A percentile compares a stretch with the other conserved stretches of the same genome.
These are phyloP conservation scores for Synergus gifuensis DNA, from an alignment of 2,888 invertebrate species.

Conservation along the genomic window DNA sequence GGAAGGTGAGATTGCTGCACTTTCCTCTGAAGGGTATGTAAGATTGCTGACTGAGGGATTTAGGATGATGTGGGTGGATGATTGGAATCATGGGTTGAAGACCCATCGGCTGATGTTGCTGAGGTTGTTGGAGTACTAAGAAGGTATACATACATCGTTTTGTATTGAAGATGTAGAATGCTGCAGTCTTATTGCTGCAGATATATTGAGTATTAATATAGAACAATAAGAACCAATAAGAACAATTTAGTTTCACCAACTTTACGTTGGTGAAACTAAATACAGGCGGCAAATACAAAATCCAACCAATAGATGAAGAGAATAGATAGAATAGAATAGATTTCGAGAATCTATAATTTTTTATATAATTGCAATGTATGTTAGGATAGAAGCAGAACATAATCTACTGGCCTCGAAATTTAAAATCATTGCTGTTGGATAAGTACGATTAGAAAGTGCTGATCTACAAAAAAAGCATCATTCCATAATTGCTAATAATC, in stretches of 20 bases:
- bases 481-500: constrained; percentile 17
- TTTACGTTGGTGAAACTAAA: too few species aligned
- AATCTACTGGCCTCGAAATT: not conserved
- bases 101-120: not conserved
- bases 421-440: not conserved
- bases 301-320: too few species aligned
- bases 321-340: too few species aligned
- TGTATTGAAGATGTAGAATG: not conserved
- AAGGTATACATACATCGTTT: not conserved
- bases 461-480: constrained; percentile 18
- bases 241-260: too few species aligned
- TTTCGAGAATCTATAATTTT: too few species aligned
- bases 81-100: not conserved
- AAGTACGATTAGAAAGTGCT: constrained; percentile 19
- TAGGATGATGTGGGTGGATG: constrained; percentile 19
- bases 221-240: not conserved
- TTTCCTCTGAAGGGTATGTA: not conserved
- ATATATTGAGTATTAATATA: not conserved
- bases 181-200: too few species aligned
- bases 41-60: constrained; percentile 27
- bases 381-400: not conserved
- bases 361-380: too few species aligned
- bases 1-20: constrained; percentile 26
- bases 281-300: too few species aligned
- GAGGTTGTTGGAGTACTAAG: not conserved